phyloP scores from a whole-genome alignment of 2,113 vertebrate species.

The Neopipo cinnamomea region DNA sequence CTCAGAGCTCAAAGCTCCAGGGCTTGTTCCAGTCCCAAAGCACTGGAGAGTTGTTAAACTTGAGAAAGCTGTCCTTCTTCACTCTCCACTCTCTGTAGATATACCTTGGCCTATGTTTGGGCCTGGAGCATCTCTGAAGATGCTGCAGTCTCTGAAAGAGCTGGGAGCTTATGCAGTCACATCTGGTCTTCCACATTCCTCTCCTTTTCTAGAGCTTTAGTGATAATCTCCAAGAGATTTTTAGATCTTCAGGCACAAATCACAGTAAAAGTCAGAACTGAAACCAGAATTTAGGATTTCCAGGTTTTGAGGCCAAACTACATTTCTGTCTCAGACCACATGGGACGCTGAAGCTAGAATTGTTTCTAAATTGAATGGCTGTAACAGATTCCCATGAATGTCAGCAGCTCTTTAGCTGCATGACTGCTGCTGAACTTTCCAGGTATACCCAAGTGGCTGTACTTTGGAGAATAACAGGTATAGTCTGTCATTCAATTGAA shows the following conservation, averaged over 20 bases:
- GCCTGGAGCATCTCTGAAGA: neutral
- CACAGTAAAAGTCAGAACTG: neutral
- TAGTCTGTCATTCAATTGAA: constrained; percentile 31
- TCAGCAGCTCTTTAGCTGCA: constrained; percentile 62
- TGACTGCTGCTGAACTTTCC: constrained; percentile 53
- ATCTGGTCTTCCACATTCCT: neutral
- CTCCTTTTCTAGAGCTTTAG: neutral
- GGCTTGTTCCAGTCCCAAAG: neutral
- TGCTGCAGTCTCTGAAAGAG: neutral
- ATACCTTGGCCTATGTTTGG: neutral
- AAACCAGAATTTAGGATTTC: constrained; percentile 7
- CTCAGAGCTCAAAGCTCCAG: neutral
- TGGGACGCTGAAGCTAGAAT: neutral
- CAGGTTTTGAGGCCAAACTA: neutral
- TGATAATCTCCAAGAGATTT: neutral
- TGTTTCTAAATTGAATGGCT: constrained; percentile 46
- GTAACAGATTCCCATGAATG: constrained; percentile 51
- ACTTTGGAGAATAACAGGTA: constrained; percentile 22
- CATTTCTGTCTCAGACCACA: neutral
- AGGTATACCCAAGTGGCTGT: constrained; percentile 24
- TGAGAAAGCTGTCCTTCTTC: neutral
- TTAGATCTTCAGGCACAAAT: neutral
- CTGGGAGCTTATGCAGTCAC: neutral
- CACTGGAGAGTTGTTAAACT: neutral
- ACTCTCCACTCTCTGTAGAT: neutral